Conservation (phyloP, 2,113 vertebrate species). For the Echinops telfairi region DNA sequence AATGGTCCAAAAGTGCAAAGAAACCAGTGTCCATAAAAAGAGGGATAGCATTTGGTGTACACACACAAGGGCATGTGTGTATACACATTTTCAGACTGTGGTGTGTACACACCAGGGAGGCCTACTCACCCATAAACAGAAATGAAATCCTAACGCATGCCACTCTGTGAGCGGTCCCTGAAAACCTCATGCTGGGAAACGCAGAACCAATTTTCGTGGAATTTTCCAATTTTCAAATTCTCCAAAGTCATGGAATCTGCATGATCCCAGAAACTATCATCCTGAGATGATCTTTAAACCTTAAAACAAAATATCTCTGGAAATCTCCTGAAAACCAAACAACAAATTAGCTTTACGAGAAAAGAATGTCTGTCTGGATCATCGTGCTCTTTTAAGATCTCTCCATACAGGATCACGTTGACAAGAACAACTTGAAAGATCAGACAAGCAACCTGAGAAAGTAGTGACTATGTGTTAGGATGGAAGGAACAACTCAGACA, state of each 20-base stretch:
- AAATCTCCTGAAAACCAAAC: neutral
- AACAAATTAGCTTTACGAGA: neutral
- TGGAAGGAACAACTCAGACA: neutral
- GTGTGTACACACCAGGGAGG: neutral
- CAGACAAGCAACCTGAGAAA: neutral
- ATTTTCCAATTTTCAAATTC: neutral
- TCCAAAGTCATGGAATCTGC: neutral
- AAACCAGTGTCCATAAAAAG: neutral
- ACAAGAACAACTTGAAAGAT: neutral
- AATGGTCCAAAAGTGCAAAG: neutral
- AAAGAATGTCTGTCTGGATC: too few relatives aligned
- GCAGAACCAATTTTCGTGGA: too few relatives aligned
- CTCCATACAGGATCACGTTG: neutral
- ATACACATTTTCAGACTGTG: too few relatives aligned
- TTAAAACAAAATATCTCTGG: neutral
- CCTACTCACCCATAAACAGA: neutral
- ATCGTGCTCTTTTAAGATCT: neutral
- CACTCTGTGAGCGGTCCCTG: neutral
- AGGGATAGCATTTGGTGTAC: neutral
- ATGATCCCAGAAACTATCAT: neutral
- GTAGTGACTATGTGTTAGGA: neutral
- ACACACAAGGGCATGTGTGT: neutral
- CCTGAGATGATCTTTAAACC: neutral
- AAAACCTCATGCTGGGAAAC: neutral
- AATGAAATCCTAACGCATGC: neutral